Conservation (phyloP, 2,797 vertebrate genomes). For the Takifugu rubripes region DNA sequence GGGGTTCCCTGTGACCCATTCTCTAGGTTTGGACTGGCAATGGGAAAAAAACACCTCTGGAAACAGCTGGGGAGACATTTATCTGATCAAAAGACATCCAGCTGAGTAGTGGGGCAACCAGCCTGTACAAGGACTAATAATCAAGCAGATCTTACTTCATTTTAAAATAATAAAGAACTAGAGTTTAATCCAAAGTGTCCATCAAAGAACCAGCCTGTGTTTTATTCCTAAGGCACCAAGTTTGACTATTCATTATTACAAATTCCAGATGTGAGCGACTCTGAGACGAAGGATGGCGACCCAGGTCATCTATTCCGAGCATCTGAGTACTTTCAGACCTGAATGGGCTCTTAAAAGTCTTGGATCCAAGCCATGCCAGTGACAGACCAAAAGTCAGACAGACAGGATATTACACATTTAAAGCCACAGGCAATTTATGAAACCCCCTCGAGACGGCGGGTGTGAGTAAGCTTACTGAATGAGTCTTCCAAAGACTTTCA, state of each 20-base stretch:
- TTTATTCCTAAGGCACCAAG: slow-evolving; percentile 52
- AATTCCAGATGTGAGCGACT: slow-evolving; percentile 64
- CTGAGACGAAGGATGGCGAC: slow-evolving; percentile 50
- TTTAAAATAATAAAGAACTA: slow-evolving; percentile 36
- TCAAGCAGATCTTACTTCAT: slow-evolving; percentile 27
- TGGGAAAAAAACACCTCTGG: slow-evolving; percentile 53
- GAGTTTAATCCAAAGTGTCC: slow-evolving; percentile 31
- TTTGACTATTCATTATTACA: slow-evolving; percentile 53
- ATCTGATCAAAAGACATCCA: slow-evolving; percentile 53
- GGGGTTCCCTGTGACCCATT: slow-evolving; percentile 39
- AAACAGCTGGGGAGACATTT: slow-evolving; percentile 52
- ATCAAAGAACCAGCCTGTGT: slow-evolving; percentile 55
- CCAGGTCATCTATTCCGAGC: slow-evolving; percentile 48
- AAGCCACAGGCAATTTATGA: slow-evolving; percentile 49
- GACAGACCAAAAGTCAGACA: slow-evolving; percentile 42
- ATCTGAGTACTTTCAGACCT: slow-evolving; percentile 45
- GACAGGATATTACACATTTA: slow-evolving; percentile 68
- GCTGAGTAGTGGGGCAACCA: slow-evolving; percentile 23
- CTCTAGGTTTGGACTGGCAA: slow-evolving; percentile 43
- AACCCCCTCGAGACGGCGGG: slow-evolving; percentile 36
- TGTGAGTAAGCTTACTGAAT: slow-evolving; percentile 50
- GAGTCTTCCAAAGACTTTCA: slow-evolving; percentile 36
- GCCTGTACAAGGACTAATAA: slow-evolving; percentile 6
- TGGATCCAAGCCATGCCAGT: slow-evolving; percentile 49
- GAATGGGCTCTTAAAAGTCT: slow-evolving; percentile 31